These are phyloP conservation scores for Gymnarchus niloticus DNA, from an alignment of 2,113 vertebrate species.

Conservation along the genomic window DNA sequence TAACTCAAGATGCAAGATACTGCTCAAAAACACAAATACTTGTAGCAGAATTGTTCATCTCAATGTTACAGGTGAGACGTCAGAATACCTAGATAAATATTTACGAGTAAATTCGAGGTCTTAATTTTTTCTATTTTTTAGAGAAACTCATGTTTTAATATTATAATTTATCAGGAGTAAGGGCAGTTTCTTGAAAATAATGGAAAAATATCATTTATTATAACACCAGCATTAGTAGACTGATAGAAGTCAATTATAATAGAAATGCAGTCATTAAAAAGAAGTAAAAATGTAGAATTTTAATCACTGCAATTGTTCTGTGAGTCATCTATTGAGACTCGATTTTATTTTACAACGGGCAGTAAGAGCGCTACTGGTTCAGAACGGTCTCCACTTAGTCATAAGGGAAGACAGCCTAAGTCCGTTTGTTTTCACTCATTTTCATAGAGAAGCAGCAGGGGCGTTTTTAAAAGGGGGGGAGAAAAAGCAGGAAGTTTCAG, in stretches of 20 bases:
- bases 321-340: background rate
- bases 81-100: background rate
- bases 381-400: background rate
- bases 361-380: background rate
- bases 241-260: background rate
- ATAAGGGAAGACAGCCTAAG: background rate
- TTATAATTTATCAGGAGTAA: background rate
- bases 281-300: background rate
- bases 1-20: background rate
- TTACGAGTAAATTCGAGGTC: background rate
- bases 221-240: background rate
- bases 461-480: background rate
- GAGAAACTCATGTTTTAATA: background rate
- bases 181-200: background rate
- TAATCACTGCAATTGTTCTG: background rate
- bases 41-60: background rate
- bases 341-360: background rate
- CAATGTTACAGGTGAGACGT: background rate
- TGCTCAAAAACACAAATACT: background rate
- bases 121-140: background rate
- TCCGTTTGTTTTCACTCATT: background rate
- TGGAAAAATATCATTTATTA: background rate
- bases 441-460: background rate
- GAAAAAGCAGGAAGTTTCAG: slow-evolving; percentile 19
- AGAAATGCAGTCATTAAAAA: background rate